Evolutionary conservation across 2,888 invertebrate species (phyloP).

Genomic region (Drosophila fungiperda): DNA sequence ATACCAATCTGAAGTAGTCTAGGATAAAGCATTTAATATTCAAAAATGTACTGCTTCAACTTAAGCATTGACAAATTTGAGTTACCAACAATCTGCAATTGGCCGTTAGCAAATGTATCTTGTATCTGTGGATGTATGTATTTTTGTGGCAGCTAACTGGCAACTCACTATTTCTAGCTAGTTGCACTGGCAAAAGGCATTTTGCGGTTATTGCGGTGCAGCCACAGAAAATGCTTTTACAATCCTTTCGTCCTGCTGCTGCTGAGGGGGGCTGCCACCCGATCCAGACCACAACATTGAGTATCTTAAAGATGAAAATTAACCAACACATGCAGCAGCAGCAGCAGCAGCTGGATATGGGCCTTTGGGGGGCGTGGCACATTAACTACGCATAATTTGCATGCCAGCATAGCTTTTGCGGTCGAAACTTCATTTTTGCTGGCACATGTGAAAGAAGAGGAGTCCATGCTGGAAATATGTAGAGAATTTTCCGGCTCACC

Average conservation of each 20-base stretch:
- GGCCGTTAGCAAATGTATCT: conserved; percentile 13
- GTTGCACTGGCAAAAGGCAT: conserved; percentile 64
- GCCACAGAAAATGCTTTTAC: conserved; percentile 69
- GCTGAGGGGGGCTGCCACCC: conserved; percentile 39
- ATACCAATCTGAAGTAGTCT: neutral
- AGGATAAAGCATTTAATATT: neutral
- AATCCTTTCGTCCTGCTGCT: conserved; percentile 27
- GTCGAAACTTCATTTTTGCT: conserved; percentile 70
- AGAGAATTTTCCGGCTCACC: conserved; percentile 56
- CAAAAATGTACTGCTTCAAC: neutral
- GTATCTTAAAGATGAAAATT: conserved; percentile 79
- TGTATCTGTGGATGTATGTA: conserved; percentile 28
- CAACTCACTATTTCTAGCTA: conserved; percentile 10
- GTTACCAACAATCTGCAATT: conserved; percentile 20
- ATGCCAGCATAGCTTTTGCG: conserved; percentile 70
- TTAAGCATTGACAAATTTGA: conserved; percentile 21
- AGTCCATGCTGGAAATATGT: conserved; percentile 62
- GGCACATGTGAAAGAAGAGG: conserved; percentile 45
- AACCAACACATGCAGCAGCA: conserved; percentile 57
- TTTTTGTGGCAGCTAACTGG: conserved; percentile 32
- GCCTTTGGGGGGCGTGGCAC: conserved; percentile 36
- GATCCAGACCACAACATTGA: conserved; percentile 70
- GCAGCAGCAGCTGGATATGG: conserved; percentile 8
- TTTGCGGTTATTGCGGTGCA: conserved; percentile 66
- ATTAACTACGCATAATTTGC: conserved; percentile 76